Percentiles rank a stretch among this genome's conserved stretches.
Conservation (phyloP, 2,888 invertebrate species). For the Junonia oenone region DNA sequence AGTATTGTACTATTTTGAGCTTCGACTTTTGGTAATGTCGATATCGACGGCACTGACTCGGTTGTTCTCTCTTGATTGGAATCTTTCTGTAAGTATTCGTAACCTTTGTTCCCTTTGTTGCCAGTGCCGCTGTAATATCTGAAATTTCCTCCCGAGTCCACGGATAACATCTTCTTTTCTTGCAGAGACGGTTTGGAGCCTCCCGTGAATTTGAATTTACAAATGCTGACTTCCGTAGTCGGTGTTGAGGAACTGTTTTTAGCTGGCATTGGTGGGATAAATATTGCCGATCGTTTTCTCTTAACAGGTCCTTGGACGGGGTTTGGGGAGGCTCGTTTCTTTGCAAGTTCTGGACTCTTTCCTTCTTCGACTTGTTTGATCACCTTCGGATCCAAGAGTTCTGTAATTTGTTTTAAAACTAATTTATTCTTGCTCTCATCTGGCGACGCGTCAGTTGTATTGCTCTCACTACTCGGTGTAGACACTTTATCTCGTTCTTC, state of each 20-base stretch:
- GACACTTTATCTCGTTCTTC: constrained; percentile 53
- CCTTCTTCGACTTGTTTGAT: constrained; percentile 57
- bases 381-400: constrained; percentile 67
- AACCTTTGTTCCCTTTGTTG: constrained; percentile 89
- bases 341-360: constrained; percentile 54
- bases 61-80: constrained; percentile 73
- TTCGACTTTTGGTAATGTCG: constrained; percentile 39
- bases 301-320: constrained; percentile 75
- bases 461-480: constrained; percentile 55
- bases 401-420: constrained; percentile 70
- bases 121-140: constrained; percentile 92
- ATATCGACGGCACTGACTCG: constrained; percentile 26
- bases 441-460: constrained; percentile 45
- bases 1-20: too few relatives aligned
- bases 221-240: constrained; percentile 92
- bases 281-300: constrained; percentile 89
- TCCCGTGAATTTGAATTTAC: constrained; percentile 95
- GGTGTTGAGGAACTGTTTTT: constrained; percentile 86
- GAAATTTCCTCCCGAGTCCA: constrained; percentile 93
- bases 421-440: constrained; percentile 67
- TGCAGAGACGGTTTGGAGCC: constrained; percentile 93
- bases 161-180: constrained; percentile 94
- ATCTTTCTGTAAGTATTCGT: constrained; percentile 88
- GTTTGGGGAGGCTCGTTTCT: constrained; percentile 66
- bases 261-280: constrained; percentile 89